phyloP scores from a whole-genome alignment of 2,797 vertebrate species.

The Steatocranus sp. region DNA sequence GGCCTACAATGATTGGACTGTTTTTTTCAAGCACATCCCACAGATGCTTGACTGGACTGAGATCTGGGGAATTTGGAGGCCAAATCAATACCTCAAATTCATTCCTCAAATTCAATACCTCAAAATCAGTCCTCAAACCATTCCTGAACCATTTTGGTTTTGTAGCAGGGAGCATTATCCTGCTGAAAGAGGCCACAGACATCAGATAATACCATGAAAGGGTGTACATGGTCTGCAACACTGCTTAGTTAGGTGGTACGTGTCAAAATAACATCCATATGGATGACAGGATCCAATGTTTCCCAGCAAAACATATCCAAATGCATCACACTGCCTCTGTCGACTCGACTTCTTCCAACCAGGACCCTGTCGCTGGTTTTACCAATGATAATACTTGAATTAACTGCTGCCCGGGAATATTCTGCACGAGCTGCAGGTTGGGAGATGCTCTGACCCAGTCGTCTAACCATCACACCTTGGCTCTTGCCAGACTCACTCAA shows the following conservation, averaged over 20 bases:
- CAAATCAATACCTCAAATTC: background rate
- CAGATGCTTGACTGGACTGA: background rate
- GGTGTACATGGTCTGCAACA: background rate
- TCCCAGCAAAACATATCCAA: background rate
- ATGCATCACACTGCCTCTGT: background rate
- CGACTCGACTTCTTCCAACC: rapidly evolving
- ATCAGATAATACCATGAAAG: background rate
- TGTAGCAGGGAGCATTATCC: background rate
- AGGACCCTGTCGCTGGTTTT: background rate
- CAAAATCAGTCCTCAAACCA: background rate
- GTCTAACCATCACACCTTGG: background rate
- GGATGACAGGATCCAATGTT: background rate
- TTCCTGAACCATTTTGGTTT: background rate
- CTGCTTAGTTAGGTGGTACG: background rate
- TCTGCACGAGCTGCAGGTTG: background rate
- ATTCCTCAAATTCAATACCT: background rate
- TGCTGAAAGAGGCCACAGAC: background rate
- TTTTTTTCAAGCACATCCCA: background rate
- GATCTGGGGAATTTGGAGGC: background rate
- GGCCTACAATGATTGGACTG: background rate
- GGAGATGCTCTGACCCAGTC: background rate
- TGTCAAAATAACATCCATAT: background rate
- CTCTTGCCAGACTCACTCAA: background rate
- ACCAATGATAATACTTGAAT: background rate
- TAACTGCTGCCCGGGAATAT: background rate